Evolutionary conservation across 1,140 invertebrate genomes (phyloP), one percentile per base, ranked within the genome.

Genomic region (Goniozus legneri): DNA sequence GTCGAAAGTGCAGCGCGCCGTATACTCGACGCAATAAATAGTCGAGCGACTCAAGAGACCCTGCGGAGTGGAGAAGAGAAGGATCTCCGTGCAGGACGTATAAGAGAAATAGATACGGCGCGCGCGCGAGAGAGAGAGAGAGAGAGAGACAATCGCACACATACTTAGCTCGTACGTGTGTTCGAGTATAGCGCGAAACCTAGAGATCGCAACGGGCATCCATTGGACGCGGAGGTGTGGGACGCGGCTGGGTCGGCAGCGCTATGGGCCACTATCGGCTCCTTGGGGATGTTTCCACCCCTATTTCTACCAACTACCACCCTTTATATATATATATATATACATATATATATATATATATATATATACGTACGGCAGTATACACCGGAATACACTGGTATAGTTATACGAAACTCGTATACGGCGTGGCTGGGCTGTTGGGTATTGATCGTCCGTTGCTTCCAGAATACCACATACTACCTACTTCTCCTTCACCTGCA

Each of bases 221-320:
- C 61, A 63, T 63, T 64, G 61, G 61, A 56, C n/a, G n/a, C 44
- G 44, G 51, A 55, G 57, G 48, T 54, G 55, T 58, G 61, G 58
- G 54, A 48, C n/a, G n/a, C n/a, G n/a, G n/a, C n/a, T 65, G 62
- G 62, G 58, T 65, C 64, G 55, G 56, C 57, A 60, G 56, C 56
- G 55, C 62, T 56, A 63, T 56, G 58, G 60, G 53, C 55, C 54
- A 61, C 64, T 69, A 70, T 70, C 67, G 62, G 65, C 58, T 70
- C 62, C 67, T 69, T 67, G 65, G 67, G 67, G 66, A 70, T 70
- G 63, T 60, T 67, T 65, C 67, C 64, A 63, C 65, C 62, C 65
- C 67, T 69, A 69, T 66, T 70, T 62, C 66, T 60, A 62, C 48
- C 57, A 56, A 56, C 60, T 64, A 58, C 47, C 54, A 55, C 62